Evolutionary conservation across 2,797 vertebrate genomes (phyloP).

Genomic region (Taenioides sp.): DNA sequence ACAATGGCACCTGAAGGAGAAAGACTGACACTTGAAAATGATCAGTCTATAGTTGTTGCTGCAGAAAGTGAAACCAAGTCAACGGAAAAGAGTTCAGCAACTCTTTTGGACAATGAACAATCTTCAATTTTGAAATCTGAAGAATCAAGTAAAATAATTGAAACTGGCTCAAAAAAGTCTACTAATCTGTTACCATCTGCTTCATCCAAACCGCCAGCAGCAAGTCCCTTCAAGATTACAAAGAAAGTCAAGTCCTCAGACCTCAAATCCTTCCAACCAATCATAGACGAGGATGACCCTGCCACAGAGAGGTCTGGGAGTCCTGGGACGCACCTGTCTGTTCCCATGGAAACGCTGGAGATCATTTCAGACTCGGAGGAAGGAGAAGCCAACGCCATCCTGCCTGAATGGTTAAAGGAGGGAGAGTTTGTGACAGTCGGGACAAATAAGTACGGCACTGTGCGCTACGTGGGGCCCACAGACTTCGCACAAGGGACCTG

Average conservation of each 20-base stretch:
- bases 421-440: slow-evolving; percentile 89
- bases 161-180: slow-evolving; percentile 11
- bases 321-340: slow-evolving; percentile 36
- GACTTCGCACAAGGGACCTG: slow-evolving; percentile 91
- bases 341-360: slow-evolving; percentile 73
- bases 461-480: slow-evolving; percentile 88
- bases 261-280: slow-evolving; percentile 76
- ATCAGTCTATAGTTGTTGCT: not conserved
- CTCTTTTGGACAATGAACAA: not conserved
- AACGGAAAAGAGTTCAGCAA: not conserved
- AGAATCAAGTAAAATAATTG: not conserved
- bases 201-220: not conserved
- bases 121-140: slow-evolving; percentile 1
- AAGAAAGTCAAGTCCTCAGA: slow-evolving; percentile 78
- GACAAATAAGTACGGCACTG: slow-evolving; percentile 82
- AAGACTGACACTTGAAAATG: not conserved
- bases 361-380: slow-evolving; percentile 82
- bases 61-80: not conserved
- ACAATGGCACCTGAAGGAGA: not conserved
- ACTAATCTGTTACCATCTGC: not conserved
- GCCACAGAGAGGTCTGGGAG: slow-evolving; percentile 14
- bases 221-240: slow-evolving; percentile 76
- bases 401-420: slow-evolving; percentile 91
- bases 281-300: slow-evolving; percentile 56
- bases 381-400: slow-evolving; percentile 55